Evolutionary conservation across 2,797 vertebrate species (phyloP).

Genomic region (Pogoniulus pusillus): DNA sequence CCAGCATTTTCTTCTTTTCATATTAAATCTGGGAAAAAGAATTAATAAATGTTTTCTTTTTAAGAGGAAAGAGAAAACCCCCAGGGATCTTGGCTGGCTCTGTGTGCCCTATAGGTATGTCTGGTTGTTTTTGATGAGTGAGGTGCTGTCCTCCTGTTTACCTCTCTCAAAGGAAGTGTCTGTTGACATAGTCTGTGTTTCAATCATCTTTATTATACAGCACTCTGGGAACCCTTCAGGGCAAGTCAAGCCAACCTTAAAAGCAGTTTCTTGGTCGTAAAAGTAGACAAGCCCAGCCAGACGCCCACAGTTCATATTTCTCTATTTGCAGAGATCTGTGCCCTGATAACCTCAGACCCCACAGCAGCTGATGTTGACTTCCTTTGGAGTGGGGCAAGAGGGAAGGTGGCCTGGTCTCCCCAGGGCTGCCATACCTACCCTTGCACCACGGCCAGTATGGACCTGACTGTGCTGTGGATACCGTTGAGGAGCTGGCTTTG

Average conservation of each 20-base stretch:
- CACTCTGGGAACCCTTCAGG: slow-evolving; percentile 55
- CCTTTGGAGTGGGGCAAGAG: background rate
- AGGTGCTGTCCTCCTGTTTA: slow-evolving; percentile 84
- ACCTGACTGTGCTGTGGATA: fast-evolving
- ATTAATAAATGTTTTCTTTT: slow-evolving; percentile 19
- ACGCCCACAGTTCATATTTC: slow-evolving; percentile 53
- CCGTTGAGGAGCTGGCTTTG: fast-evolving
- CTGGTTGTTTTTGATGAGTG: slow-evolving; percentile 73
- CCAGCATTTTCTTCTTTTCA: slow-evolving; percentile 25
- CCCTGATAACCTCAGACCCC: slow-evolving; percentile 77
- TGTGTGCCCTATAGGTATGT: slow-evolving; percentile 66
- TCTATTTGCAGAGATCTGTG: slow-evolving; percentile 81
- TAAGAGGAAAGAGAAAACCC: slow-evolving; percentile 22
- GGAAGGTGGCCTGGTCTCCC: background rate
- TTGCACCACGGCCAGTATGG: background rate
- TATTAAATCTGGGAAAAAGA: slow-evolving; percentile 15
- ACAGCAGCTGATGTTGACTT: slow-evolving; percentile 61
- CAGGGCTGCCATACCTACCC: background rate
- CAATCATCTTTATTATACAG: slow-evolving; percentile 74
- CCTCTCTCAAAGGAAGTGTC: slow-evolving; percentile 83
- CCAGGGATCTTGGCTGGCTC: slow-evolving; percentile 38
- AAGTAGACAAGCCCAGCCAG: slow-evolving; percentile 62
- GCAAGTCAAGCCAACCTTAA: slow-evolving; percentile 37
- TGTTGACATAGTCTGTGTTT: slow-evolving; percentile 80
- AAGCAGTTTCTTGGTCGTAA: slow-evolving; percentile 66